Conservation (phyloP, 2,113 vertebrate genomes). For the Irena cyanogastra region DNA sequence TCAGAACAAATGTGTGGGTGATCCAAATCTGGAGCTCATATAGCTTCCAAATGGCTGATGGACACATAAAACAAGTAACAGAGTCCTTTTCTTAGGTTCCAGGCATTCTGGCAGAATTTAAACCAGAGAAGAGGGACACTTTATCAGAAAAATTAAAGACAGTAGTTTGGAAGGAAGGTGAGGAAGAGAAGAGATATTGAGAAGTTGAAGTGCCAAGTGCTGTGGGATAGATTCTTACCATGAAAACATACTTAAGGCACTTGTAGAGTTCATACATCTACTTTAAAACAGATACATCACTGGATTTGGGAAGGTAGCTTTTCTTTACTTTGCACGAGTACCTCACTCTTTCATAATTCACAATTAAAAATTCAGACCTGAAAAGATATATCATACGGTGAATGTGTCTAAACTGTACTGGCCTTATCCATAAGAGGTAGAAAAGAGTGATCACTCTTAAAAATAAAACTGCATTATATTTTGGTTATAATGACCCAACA, state of each 20-base stretch:
- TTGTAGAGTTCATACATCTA: not conserved
- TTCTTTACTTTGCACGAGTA: not conserved
- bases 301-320: not conserved
- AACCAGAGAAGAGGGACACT: not conserved
- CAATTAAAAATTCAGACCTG: not conserved
- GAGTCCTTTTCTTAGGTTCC: not conserved
- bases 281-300: not conserved
- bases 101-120: not conserved
- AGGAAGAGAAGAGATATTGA: not conserved
- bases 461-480: not conserved
- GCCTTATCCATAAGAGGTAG: not conserved
- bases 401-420: not conserved
- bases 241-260: not conserved
- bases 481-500: not conserved
- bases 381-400: not conserved
- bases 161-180: not conserved
- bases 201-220: not conserved
- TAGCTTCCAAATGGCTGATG: not conserved
- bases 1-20: conserved; percentile 33
- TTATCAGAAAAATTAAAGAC: not conserved
- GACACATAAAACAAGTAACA: not conserved
- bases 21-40: conserved; percentile 18
- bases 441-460: not conserved
- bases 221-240: not conserved
- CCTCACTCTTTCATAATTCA: not conserved